Conservation (phyloP, 2,797 vertebrate species). For the Sebastes nivosus region DNA sequence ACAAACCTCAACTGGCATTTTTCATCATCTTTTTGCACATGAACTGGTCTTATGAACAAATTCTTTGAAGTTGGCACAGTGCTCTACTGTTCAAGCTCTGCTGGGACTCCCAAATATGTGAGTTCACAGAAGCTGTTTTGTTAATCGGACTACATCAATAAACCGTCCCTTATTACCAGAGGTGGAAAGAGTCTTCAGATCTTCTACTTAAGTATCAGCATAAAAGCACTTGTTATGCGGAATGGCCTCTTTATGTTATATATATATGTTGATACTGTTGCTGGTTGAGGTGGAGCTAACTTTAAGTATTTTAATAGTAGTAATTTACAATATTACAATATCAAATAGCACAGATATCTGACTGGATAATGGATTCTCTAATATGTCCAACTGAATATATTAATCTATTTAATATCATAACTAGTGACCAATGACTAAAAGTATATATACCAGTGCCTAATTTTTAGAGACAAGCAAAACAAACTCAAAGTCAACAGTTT, state of each 20-base stretch:
- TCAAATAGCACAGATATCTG: neutral
- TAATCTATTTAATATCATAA: neutral
- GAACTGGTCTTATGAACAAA: neutral
- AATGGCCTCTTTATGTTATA: neutral
- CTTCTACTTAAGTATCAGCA: too few species aligned
- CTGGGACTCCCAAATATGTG: neutral
- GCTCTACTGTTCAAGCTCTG: conserved; percentile 1
- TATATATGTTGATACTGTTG: neutral
- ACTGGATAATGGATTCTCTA: neutral
- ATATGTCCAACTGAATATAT: neutral
- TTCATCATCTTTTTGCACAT: neutral
- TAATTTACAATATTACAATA: too few species aligned
- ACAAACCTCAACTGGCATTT: neutral
- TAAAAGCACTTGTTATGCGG: neutral
- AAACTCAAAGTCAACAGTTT: too few species aligned
- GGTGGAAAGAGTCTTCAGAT: neutral
- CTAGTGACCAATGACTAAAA: neutral
- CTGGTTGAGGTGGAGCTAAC: neutral
- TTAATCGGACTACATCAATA: neutral
- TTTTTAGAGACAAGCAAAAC: neutral
- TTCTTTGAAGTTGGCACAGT: neutral
- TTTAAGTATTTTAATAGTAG: too few species aligned
- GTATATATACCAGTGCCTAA: neutral
- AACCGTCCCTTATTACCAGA: neutral
- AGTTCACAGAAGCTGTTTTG: neutral